Base-by-base conservation (phyloP, 2,113 vertebrate genomes). In the Caranx ignobilis region DNA sequence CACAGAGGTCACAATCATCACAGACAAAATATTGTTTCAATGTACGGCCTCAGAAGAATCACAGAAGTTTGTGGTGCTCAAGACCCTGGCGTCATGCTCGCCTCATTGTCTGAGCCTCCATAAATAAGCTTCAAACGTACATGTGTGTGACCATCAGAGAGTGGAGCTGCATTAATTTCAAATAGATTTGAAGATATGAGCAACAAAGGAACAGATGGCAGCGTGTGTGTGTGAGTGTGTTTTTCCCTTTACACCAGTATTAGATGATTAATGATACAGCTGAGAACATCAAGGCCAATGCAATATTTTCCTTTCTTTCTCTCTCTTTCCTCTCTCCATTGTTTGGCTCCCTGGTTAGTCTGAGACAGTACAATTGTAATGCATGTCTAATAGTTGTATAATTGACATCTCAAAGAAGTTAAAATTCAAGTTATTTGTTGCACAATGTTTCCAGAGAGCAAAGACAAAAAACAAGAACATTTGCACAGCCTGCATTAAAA, bases 351-450 rank as follows among this genome's bases (percentile, higher is more conserved):
- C 34, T 32, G 26, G n/a, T 59, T 31, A 37, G n/a, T 19, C 6
- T 18, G 34, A 45, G 21, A 45, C 37, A 45, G n/a, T 50, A 50
- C 16, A 50, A 19, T 52, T 48, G 32, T 62, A 78, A 55, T 70
- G 11, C 57, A 41, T 54, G 54, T 43, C 45, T 64, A 75, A 75
- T 81, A 37, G 32, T 65, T 61, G 57, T 67, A 11, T 77, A 45
- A 71, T 39, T 77, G 39, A 65, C 50, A 66, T n/a, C n/a, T 63
- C 32, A 32, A n/a, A 59, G 26, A 55, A 65, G 45, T 63, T 45
- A 26, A 47, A 82, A 52, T 59, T 5, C 43, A 55, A 26, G 26
- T 71, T 19, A 21, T 57, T 55, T 48, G 57, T 48, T 48, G 57
- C 39, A 12, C 16, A 39, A 18, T 32, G 45, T 59, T 9, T 60